phyloP scores from a whole-genome alignment of 2,888 invertebrate species.

The Drosophila anomalata region DNA sequence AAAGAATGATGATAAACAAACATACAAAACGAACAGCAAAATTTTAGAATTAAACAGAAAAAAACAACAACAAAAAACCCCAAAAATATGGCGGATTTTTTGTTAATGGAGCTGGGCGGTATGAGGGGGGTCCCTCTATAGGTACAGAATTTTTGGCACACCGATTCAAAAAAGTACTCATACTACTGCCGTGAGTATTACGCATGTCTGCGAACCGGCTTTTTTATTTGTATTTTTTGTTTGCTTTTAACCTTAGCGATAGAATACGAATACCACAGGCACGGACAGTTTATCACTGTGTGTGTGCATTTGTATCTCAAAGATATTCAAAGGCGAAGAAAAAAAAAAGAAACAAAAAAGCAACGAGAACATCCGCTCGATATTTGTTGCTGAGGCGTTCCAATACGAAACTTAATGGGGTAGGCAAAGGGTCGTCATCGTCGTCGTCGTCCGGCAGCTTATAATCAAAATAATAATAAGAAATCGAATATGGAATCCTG shows the following conservation, averaged over 20 bases:
- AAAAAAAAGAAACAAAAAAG: conserved; percentile 1
- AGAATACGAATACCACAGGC: conserved; percentile 50
- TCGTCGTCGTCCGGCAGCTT: not conserved
- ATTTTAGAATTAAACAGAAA: conserved; percentile 41
- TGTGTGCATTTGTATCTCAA: conserved; percentile 39
- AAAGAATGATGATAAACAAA: conserved; percentile 37
- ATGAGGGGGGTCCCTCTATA: conserved; percentile 13
- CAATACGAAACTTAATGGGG: conserved; percentile 81
- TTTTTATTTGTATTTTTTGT: conserved; percentile 42
- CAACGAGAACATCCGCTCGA: conserved; percentile 3
- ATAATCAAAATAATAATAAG: conserved; percentile 7
- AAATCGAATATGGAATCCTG: conserved; percentile 2
- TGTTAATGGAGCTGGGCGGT: conserved; percentile 4
- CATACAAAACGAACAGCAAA: conserved; percentile 23
- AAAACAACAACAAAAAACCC: conserved; percentile 24
- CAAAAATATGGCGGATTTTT: conserved; percentile 63
- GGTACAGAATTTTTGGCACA: conserved; percentile 31
- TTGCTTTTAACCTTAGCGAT: conserved; percentile 38
- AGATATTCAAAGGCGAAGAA: conserved; percentile 44
- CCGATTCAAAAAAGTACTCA: conserved; percentile 8
- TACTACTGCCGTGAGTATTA: conserved; percentile 39
- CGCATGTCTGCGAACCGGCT: conserved; percentile 77
- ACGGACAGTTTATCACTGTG: conserved; percentile 28
- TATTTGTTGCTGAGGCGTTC: conserved; percentile 33
- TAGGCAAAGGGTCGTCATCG: conserved; percentile 71